Evolutionary conservation across 2,113 vertebrate species (phyloP).

Genomic region (Tragulus kanchil): DNA sequence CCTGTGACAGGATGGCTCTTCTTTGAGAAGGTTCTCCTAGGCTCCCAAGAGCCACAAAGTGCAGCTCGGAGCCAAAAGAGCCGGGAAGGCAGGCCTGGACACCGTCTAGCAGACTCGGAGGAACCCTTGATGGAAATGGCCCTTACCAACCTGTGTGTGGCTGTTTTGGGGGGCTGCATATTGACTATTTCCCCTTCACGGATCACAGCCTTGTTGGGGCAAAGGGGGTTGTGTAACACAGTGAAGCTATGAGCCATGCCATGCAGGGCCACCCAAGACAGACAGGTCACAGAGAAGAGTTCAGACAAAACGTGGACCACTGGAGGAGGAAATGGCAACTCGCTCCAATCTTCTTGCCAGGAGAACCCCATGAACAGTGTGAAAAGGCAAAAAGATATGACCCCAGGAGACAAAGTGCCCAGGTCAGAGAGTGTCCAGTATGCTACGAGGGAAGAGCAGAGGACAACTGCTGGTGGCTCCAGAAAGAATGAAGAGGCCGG

Average conservation of each 20-base stretch:
- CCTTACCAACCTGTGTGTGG: not conserved
- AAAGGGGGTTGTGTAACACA: not conserved
- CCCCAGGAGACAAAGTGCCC: not conserved
- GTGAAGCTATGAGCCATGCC: not conserved
- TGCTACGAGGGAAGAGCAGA: not conserved
- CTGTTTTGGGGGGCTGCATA: not conserved
- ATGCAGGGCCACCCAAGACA: not conserved
- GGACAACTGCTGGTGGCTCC: not conserved
- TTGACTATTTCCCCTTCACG: not conserved
- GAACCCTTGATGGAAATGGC: not conserved
- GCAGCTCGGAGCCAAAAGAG: not conserved
- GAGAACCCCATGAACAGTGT: not conserved
- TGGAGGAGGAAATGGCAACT: not conserved
- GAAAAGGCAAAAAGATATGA: not conserved
- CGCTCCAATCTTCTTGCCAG: not conserved
- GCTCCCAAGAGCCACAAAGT: not conserved
- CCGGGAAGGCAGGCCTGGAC: not conserved
- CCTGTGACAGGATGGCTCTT: not conserved
- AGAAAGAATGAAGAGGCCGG: not conserved
- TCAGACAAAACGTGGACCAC: not conserved
- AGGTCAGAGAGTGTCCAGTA: not conserved
- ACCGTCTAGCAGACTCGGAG: accelerated
- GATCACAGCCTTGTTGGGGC: not conserved
- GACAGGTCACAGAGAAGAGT: not conserved
- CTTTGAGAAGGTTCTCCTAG: not conserved